Evolutionary conservation across 2,888 invertebrate genomes (phyloP).

Genomic region (Synanthedon myopaeformis): DNA sequence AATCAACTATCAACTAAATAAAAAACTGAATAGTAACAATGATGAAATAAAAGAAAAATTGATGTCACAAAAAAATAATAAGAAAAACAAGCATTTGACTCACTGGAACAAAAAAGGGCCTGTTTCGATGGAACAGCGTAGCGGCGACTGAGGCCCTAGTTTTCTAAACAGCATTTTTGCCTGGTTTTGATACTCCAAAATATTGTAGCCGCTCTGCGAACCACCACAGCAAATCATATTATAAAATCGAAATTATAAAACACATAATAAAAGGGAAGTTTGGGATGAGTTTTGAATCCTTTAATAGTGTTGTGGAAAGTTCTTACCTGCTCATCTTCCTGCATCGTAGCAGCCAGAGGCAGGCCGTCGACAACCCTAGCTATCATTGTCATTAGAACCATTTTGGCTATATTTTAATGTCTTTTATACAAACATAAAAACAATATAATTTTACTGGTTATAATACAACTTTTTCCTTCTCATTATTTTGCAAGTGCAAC

Average conservation of each 20-base stretch:
- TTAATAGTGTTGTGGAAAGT: conserved; percentile 1
- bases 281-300: not conserved
- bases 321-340: conserved; percentile 99
- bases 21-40: conserved; percentile 8
- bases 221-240: conserved; percentile 51
- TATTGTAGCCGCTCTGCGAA: conserved; percentile 89
- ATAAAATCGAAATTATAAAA: conserved; percentile 11
- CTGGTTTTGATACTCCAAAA: conserved; percentile 98
- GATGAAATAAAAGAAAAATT: conserved; percentile 12
- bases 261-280: not conserved
- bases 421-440: conserved; percentile 23
- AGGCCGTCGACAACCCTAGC: conserved; percentile 95
- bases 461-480: conserved; percentile 39
- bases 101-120: conserved; percentile 98
- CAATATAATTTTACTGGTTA: conserved; percentile 14
- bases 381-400: conserved; percentile 98
- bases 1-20: no score
- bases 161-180: conserved; percentile 98
- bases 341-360: conserved; percentile 95
- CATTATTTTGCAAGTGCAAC: conserved; percentile 33
- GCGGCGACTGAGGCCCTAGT: conserved; percentile 89
- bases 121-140: conserved; percentile 95
- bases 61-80: conserved; percentile 11
- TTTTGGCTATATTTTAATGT: conserved; percentile 55
- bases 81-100: conserved; percentile 61